A percentile compares a stretch with the other conserved stretches of the same genome.
phyloP scores from a whole-genome alignment of 1,140 invertebrate genomes.

The Heliconius hermathena region DNA sequence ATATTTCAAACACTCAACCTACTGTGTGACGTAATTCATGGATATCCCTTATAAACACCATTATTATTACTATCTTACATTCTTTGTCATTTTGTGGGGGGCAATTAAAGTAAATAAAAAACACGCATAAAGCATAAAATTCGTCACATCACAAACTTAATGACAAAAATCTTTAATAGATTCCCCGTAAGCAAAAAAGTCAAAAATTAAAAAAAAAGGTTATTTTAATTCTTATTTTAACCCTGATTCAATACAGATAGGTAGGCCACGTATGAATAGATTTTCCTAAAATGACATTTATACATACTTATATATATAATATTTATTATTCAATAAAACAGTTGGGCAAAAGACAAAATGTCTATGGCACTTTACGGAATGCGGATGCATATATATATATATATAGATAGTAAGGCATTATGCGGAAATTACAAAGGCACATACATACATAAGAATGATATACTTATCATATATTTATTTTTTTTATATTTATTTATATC shows the following conservation, averaged over 20 bases:
- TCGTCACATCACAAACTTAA: not conserved
- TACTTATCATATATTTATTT: not conserved
- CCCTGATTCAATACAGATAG: not conserved
- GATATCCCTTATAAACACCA: too few relatives aligned
- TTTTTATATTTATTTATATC: not conserved
- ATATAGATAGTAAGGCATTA: not conserved
- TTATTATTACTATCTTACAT: too few relatives aligned
- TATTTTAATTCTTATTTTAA: not conserved
- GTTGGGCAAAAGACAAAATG: not conserved
- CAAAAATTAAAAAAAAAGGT: not conserved
- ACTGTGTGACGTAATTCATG: too few relatives aligned
- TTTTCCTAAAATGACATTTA: not conserved
- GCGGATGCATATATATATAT: not conserved
- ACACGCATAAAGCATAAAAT: not conserved
- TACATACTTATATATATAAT: not conserved
- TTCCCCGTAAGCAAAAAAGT: too few relatives aligned
- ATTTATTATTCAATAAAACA: not conserved
- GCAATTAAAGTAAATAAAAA: not conserved
- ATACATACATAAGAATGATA: slow-evolving; percentile 12
- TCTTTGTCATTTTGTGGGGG: too few relatives aligned
- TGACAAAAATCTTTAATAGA: not conserved
- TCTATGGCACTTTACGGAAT: slow-evolving; percentile 5
- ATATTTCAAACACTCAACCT: too few relatives aligned
- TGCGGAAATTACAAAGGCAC: slow-evolving; percentile 8
- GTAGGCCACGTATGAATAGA: not conserved